Base-by-base conservation (phyloP, 2,888 invertebrate species). In the Parelbella ahira region DNA sequence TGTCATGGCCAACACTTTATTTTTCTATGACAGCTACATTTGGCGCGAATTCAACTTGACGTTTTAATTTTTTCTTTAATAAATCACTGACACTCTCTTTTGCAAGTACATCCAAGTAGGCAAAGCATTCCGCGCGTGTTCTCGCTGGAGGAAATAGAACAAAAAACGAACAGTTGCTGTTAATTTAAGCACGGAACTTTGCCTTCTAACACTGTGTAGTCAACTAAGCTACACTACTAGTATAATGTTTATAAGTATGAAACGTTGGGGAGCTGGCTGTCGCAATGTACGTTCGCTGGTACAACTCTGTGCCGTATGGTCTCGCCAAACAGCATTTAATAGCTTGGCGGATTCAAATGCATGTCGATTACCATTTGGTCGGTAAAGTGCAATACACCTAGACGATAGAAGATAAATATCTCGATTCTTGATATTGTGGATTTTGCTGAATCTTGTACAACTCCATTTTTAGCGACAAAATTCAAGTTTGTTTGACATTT, bases 181-280 rank as follows among this genome's bases (percentile, higher is more conserved):
- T 41, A 37, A 54, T 52, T 62, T 54, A 49, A 59, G 56, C 63
- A 64, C 64, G 64, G 64, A 73, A 76, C 75, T 77, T 74, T 78
- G 73, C 75, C 71, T 78, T 73, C 70, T 76, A 80, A 70, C 74
- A 73, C 69, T 71, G 60, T 65, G 67, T 67, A 68, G 56, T 65
- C 72, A 74, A 84, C 84, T 84, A 81, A 82, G 60, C 73, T 60
- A 67, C 68, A 70, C 68, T 71, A 76, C 75, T 64, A 75, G 68
- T 68, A 75, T 76, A 75, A 79, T 74, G 78, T 78, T 78, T 78
- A 74, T 80, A 80, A 81, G 77, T 80, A 81, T 73, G 72, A 75
- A 82, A 70, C 73, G 70, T 72, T 65, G 57, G 67, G 64, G 63
- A 65, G 67, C 60, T 56, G 52, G 57, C 68, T 83, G 82, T 84